These are phyloP conservation scores for Myrmecobius fasciatus DNA, from an alignment of 2,113 vertebrate species.

Conservation along the genomic window DNA sequence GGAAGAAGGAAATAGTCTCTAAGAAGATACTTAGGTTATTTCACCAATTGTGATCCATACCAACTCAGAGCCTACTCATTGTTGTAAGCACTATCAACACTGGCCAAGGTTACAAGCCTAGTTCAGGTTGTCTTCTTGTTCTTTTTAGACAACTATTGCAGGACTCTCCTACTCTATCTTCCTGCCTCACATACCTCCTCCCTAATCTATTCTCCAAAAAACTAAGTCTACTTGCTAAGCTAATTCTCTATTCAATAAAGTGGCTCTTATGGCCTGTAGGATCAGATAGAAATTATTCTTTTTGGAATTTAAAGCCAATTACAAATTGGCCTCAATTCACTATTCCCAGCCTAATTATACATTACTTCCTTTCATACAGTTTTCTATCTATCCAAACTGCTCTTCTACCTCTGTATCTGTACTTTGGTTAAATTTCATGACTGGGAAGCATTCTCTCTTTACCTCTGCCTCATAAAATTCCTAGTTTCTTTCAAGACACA, in stretches of 20 bases:
- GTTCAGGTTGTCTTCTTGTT: not conserved
- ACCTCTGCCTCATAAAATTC: not conserved
- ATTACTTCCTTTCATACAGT: not conserved
- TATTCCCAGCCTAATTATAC: not conserved
- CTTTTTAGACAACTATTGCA: not conserved
- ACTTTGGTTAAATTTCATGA: not conserved
- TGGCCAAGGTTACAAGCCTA: not conserved
- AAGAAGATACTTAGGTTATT: not conserved
- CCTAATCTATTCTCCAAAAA: not conserved
- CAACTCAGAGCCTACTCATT: not conserved
- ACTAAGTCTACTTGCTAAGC: not conserved
- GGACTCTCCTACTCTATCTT: not conserved
- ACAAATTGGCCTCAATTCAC: not conserved
- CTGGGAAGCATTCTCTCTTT: not conserved
- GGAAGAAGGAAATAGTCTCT: not conserved
- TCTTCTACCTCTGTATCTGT: not conserved
- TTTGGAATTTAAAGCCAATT: not conserved
- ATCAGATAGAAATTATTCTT: not conserved
- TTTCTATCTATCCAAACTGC: not conserved
- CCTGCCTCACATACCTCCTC: not conserved
- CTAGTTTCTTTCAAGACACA: not conserved
- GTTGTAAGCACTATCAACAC: not conserved
- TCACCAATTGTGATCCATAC: not conserved
- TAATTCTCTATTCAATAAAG: not conserved
- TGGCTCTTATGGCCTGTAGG: not conserved